These are phyloP conservation scores for Pomacea canaliculata DNA, from an alignment of 2,888 invertebrate species.

Conservation along the genomic window DNA sequence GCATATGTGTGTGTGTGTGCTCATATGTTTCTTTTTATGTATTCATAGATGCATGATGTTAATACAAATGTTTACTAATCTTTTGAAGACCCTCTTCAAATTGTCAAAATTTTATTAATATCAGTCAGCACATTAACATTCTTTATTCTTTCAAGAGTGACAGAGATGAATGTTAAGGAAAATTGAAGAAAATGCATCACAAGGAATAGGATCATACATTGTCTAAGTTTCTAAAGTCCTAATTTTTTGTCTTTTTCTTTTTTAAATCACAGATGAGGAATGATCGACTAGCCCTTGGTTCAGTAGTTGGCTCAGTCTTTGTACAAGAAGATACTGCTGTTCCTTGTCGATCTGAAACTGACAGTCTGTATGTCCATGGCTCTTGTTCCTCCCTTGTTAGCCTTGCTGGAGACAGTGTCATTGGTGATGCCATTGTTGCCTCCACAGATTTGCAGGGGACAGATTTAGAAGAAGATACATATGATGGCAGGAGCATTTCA, in stretches of 20 bases:
- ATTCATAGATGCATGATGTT: too few species aligned
- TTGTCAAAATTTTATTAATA: too few species aligned
- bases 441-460: not conserved
- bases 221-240: too few species aligned
- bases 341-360: not conserved
- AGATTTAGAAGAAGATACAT: not conserved
- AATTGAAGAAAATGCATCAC: too few species aligned
- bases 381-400: constrained; percentile 15
- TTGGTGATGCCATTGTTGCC: constrained; percentile 1
- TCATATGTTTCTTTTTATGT: too few species aligned
- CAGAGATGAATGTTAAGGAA: too few species aligned
- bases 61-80: too few species aligned
- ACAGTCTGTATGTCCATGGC: constrained; percentile 13
- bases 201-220: too few species aligned
- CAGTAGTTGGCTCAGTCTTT: not conserved
- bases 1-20: too few species aligned
- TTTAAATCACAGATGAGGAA: constrained; percentile 9
- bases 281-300: constrained; percentile 18
- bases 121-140: too few species aligned
- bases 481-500: not conserved
- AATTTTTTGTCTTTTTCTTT: not conserved
- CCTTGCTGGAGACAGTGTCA: not conserved
- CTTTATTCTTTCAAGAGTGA: too few species aligned
- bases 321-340: not conserved
- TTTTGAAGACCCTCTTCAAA: too few species aligned